Conservation (phyloP, 2,113 vertebrate genomes). For the Gorsachius goisagi region DNA sequence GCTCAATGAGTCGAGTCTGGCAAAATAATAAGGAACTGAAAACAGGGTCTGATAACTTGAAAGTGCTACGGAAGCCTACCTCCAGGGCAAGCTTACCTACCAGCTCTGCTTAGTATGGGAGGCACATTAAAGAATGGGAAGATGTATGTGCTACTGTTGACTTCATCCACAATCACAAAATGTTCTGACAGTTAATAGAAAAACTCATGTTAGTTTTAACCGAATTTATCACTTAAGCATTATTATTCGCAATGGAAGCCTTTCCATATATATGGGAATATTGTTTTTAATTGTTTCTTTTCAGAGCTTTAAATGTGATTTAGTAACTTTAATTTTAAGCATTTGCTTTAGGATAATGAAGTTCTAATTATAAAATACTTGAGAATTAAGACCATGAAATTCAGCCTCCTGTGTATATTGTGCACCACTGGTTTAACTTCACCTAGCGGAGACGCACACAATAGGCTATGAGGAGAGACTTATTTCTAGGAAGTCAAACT, state of each 20-base stretch:
- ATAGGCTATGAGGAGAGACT: background rate
- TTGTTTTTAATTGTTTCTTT: background rate
- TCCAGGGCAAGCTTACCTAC: background rate
- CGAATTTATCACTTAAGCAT: background rate
- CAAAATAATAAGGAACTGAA: background rate
- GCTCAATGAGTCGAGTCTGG: background rate
- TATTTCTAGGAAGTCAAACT: background rate
- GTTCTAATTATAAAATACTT: background rate
- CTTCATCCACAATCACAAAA: background rate
- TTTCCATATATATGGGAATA: background rate
- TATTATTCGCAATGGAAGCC: background rate
- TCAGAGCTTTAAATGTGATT: background rate
- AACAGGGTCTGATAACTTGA: background rate
- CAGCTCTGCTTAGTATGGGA: background rate
- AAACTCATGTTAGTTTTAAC: background rate
- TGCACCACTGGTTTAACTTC: background rate
- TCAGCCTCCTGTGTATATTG: background rate
- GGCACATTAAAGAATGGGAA: background rate
- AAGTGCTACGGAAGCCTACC: background rate
- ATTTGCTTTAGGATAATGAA: background rate
- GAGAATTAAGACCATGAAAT: background rate
- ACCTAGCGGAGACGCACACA: fast-evolving
- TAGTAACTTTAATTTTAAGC: background rate
- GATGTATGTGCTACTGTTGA: background rate
- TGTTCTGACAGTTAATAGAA: background rate